phyloP scores from a whole-genome alignment of 2,888 invertebrate genomes.

The Hecatera dysodea region DNA sequence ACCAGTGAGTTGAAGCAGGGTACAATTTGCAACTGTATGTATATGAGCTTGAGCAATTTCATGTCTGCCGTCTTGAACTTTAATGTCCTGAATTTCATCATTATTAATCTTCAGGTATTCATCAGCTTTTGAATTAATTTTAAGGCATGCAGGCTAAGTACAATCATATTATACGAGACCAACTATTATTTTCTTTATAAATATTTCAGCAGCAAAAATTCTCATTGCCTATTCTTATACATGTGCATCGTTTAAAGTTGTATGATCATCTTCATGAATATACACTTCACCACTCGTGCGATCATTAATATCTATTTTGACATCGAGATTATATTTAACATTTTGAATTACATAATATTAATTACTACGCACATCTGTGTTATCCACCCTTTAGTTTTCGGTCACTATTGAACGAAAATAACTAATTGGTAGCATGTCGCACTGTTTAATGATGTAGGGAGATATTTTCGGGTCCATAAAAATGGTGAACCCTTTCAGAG shows the following conservation, averaged over 20 bases:
- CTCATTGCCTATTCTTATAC: background rate
- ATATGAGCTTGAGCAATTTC: constrained; percentile 6
- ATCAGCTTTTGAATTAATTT: background rate
- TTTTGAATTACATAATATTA: constrained; percentile 37
- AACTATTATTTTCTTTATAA: background rate
- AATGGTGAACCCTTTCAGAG: constrained; percentile 44
- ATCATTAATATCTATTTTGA: constrained; percentile 40
- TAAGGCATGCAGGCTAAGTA: background rate
- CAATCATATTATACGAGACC: background rate
- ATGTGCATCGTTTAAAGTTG: background rate
- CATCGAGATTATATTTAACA: constrained; percentile 20
- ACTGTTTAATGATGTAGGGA: constrained; percentile 52
- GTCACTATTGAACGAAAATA: constrained; percentile 61
- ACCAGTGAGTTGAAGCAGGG: constrained; percentile 5
- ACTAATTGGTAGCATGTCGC: constrained; percentile 55
- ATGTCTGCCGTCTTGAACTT: constrained; percentile 2
- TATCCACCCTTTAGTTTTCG: constrained; percentile 43
- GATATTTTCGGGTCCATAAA: constrained; percentile 61
- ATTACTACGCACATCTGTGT: constrained; percentile 31
- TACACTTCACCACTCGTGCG: constrained; percentile 11
- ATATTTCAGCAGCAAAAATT: background rate
- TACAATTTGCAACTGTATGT: constrained; percentile 28
- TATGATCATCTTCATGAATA: background rate
- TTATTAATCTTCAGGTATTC: background rate
- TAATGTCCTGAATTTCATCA: background rate